Percentiles rank a stretch among this genome's conserved stretches.
phyloP scores from a whole-genome alignment of 2,797 vertebrate species.

The Channa striata region DNA sequence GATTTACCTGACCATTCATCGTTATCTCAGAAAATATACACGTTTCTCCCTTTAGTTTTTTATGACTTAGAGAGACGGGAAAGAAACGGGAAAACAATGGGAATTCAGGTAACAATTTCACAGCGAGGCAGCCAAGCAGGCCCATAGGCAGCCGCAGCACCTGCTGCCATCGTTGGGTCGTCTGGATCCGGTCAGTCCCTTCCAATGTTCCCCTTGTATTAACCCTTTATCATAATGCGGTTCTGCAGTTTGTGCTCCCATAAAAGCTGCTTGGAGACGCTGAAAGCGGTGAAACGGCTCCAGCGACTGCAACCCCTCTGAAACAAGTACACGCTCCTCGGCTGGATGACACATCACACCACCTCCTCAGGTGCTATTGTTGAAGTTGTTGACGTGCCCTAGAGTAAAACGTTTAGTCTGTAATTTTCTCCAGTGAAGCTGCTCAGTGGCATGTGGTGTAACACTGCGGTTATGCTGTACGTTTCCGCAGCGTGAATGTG shows the following conservation, averaged over 20 bases:
- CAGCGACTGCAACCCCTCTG: not conserved
- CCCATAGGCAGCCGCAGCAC: too few relatives aligned
- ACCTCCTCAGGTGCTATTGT: not conserved
- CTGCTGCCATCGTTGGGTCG: too few relatives aligned
- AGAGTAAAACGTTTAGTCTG: not conserved
- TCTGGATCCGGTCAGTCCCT: too few relatives aligned
- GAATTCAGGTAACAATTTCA: too few relatives aligned
- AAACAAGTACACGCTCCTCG: not conserved
- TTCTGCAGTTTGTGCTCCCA: not conserved
- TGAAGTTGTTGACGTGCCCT: not conserved
- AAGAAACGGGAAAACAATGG: too few relatives aligned
- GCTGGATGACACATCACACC: not conserved
- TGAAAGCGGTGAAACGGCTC: too few relatives aligned
- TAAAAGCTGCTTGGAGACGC: too few relatives aligned
- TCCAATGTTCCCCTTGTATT: not conserved
- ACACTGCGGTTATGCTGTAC: not conserved
- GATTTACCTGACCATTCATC: too few relatives aligned
- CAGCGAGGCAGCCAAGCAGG: too few relatives aligned
- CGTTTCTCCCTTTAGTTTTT: too few relatives aligned
- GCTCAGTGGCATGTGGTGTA: not conserved
- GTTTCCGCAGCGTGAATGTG: not conserved
- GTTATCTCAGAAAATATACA: too few relatives aligned
- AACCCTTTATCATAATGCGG: not conserved
- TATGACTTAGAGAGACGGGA: too few relatives aligned
- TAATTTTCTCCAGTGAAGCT: not conserved